Percentiles rank a stretch among this genome's conserved stretches.
Evolutionary conservation across 2,113 vertebrate genomes (phyloP).

Genomic region (Nannospalax galili): DNA sequence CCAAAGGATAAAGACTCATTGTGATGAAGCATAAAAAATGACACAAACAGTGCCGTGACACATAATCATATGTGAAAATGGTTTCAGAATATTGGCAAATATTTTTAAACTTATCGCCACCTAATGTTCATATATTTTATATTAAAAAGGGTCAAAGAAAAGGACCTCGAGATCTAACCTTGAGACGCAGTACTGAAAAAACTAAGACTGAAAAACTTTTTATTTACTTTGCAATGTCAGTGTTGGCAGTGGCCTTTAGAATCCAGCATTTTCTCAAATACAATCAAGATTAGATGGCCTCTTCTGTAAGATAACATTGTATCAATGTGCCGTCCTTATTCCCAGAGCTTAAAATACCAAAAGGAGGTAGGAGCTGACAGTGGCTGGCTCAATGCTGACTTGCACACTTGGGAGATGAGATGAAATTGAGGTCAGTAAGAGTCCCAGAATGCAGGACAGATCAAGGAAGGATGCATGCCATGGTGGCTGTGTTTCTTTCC

Average conservation of each 20-base stretch:
- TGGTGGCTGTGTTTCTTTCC: constrained; percentile 44
- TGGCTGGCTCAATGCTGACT: constrained; percentile 57
- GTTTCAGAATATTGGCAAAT: constrained; percentile 39
- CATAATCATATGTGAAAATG: constrained; percentile 39
- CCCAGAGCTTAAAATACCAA: constrained; percentile 73
- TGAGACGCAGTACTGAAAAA: neutral
- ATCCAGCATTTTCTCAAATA: constrained; percentile 57
- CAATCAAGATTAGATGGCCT: constrained; percentile 47
- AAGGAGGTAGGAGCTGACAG: constrained; percentile 52
- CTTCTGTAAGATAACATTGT: constrained; percentile 59
- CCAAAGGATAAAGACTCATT: neutral
- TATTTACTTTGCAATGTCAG: neutral
- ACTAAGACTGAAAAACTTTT: neutral
- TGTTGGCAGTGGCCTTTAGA: constrained; percentile 52
- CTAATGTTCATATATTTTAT: constrained; percentile 56
- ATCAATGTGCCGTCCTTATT: constrained; percentile 66
- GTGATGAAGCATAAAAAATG: constrained; percentile 25
- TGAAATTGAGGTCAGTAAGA: constrained; percentile 64
- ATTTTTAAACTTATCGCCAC: constrained; percentile 22
- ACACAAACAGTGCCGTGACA: neutral
- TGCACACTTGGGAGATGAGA: constrained; percentile 49
- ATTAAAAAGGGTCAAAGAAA: no score
- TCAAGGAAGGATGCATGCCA: constrained; percentile 70
- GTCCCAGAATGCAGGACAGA: neutral
- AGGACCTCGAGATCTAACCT: no score